Percentiles rank a stretch among this genome's conserved stretches.
Conservation (phyloP, 2,113 vertebrate species). For the Macquaria ambigua region DNA sequence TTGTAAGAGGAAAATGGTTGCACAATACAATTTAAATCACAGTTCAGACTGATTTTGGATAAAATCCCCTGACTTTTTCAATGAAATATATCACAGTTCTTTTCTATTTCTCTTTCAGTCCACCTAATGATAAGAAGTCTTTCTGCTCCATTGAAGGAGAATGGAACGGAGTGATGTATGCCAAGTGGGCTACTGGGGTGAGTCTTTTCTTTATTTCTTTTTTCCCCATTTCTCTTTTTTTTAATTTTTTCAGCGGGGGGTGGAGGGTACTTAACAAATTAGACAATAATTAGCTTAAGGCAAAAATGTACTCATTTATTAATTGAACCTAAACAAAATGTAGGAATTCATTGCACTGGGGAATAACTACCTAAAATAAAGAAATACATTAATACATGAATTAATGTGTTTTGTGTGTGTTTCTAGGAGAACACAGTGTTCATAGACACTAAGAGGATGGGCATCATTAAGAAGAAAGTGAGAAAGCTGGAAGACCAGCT, state of each 20-base stretch:
- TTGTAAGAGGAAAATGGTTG: constrained; percentile 88
- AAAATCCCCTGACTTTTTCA: background rate
- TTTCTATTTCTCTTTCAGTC: constrained; percentile 79
- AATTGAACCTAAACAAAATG: background rate
- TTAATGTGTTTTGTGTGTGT: background rate
- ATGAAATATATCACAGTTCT: background rate
- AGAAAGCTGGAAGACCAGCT: constrained; percentile 97
- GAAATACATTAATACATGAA: background rate
- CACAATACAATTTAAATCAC: background rate
- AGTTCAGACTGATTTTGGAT: background rate
- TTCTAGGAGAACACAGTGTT: constrained; percentile 93
- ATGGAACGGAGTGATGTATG: constrained; percentile 98
- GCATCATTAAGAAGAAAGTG: constrained; percentile 97
- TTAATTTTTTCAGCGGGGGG: background rate
- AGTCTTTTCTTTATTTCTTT: constrained; percentile 55
- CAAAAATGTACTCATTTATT: background rate
- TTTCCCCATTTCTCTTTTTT: background rate
- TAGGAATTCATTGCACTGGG: background rate
- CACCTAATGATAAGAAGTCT: constrained; percentile 98
- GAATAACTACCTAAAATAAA: background rate
- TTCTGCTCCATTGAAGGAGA: constrained; percentile 97
- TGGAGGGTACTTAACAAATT: background rate
- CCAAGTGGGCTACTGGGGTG: constrained; percentile 95
- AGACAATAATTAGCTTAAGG: background rate
- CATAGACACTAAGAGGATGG: constrained; percentile 97